phyloP scores from a whole-genome alignment of 2,888 invertebrate species.

The Vanessa cardui region DNA sequence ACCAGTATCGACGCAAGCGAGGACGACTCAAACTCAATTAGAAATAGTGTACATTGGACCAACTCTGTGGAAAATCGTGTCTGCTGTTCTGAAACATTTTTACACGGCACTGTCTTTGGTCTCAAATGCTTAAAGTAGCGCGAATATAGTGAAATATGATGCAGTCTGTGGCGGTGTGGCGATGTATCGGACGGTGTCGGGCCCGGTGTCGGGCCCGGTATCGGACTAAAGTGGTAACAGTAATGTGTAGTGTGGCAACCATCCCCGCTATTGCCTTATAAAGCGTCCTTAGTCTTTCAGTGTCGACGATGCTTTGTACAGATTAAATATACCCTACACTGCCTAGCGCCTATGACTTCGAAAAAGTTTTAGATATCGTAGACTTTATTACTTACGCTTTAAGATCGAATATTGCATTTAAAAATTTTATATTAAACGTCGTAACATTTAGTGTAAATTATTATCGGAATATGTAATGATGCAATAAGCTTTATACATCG shows the following conservation, averaged over 20 bases:
- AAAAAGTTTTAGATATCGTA: constrained; percentile 28
- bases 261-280: constrained; percentile 31
- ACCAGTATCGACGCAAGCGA: not conserved
- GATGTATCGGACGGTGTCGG: not conserved
- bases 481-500: constrained; percentile 39
- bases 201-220: not conserved
- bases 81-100: constrained; percentile 32
- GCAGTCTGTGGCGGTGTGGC: constrained; percentile 21
- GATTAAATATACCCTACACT: constrained; percentile 38
- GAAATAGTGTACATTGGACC: constrained; percentile 34
- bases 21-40: not conserved
- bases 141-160: not conserved
- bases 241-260: constrained; percentile 22
- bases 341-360: constrained; percentile 37
- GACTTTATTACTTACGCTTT: constrained; percentile 34
- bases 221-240: constrained; percentile 19
- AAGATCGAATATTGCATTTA: constrained; percentile 41
- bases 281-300: constrained; percentile 23
- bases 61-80: constrained; percentile 34
- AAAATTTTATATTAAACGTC: constrained; percentile 31
- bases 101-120: constrained; percentile 32
- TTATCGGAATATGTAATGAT: constrained; percentile 20
- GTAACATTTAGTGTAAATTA: constrained; percentile 19
- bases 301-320: constrained; percentile 32
- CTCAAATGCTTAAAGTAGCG: constrained; percentile 32